Percentiles rank a stretch among this genome's conserved stretches.
These are phyloP conservation scores for Tychaedon coryphoeus DNA, from an alignment of 2,113 vertebrate genomes.

Conservation along the genomic window DNA sequence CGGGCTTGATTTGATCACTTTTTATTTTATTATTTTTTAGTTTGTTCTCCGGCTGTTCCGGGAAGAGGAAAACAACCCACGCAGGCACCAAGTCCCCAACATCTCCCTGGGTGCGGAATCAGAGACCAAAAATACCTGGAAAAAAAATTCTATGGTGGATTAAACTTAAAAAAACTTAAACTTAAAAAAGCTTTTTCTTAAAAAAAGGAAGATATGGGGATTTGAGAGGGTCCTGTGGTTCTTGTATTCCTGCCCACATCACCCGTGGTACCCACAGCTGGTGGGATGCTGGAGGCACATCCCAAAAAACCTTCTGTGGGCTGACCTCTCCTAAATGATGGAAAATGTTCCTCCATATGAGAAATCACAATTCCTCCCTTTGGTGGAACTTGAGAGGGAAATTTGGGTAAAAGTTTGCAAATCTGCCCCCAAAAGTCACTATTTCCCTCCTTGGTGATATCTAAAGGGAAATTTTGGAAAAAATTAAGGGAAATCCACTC, in stretches of 20 bases:
- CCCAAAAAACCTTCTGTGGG: rapidly evolving
- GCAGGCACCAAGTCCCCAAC: not conserved
- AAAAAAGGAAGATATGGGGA: not conserved
- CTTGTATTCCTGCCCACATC: not conserved
- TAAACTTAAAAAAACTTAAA: not conserved
- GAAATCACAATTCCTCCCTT: not conserved
- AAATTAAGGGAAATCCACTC: not conserved
- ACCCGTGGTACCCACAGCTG: rapidly evolving
- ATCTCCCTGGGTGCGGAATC: not conserved
- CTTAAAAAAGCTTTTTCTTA: not conserved
- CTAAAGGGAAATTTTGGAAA: not conserved
- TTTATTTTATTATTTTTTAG: not conserved
- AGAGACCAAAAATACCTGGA: not conserved
- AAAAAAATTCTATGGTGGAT: not conserved
- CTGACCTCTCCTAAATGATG: rapidly evolving
- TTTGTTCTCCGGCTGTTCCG: not conserved
- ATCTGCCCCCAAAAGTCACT: not conserved
- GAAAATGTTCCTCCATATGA: not conserved
- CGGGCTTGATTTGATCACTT: not conserved
- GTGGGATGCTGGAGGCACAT: rapidly evolving
- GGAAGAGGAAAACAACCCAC: not conserved
- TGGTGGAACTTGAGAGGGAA: rapidly evolving
- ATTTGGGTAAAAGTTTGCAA: not conserved
- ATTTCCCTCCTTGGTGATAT: not conserved
- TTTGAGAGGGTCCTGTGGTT: rapidly evolving